Evolutionary conservation across 2,113 vertebrate species (phyloP).

Genomic region (Rattus norvegicus): GRCr8 NC_086033.1:82528001-82528500

Average conservation of each 20-base stretch:
- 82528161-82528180: neutral
- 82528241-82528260: neutral
- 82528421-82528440: neutral
- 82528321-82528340: neutral
- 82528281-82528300: neutral
- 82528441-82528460: too few relatives aligned
- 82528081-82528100: neutral
- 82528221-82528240: neutral
- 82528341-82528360: neutral
- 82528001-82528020: neutral
- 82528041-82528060: neutral
- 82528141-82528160: neutral
- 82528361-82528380: neutral
- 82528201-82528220: neutral
- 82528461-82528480: neutral
- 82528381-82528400: neutral
- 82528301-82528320: neutral
- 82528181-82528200: neutral
- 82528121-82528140: neutral
- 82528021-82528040: neutral
- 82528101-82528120: neutral
- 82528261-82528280: neutral
- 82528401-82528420: neutral
- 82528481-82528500: neutral
- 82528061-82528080: too few relatives aligned